A percentile compares a stretch with the other conserved stretches of the same genome.
phyloP scores from a whole-genome alignment of 2,797 vertebrate genomes.

The Heteromormyrus szaboi region DNA sequence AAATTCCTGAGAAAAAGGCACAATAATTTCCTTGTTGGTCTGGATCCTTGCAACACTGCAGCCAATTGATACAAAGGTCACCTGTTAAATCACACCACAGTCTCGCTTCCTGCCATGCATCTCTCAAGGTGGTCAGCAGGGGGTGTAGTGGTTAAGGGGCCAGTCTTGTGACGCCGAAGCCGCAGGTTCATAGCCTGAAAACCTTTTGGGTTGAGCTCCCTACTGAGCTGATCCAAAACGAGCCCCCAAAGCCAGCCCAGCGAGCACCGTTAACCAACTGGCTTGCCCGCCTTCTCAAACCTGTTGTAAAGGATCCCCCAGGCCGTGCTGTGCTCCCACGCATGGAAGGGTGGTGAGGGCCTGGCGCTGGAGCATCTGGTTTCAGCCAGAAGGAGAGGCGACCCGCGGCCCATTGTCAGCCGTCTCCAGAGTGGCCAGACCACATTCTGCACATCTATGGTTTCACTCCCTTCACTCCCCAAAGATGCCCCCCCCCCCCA shows the following conservation, averaged over 20 bases:
- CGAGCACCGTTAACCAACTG: slow-evolving; percentile 25
- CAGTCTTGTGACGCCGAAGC: background rate
- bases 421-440: background rate
- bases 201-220: background rate
- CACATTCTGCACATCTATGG: background rate
- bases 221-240: too few species aligned
- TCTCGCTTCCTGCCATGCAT: background rate
- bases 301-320: slow-evolving; percentile 42
- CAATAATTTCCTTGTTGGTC: background rate
- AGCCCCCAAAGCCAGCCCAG: slow-evolving; percentile 41
- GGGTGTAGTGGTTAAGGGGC: background rate
- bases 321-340: slow-evolving; percentile 7
- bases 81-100: background rate
- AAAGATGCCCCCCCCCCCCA: background rate
- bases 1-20: background rate
- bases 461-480: background rate
- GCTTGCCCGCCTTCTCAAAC: slow-evolving; percentile 40
- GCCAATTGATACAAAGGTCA: background rate
- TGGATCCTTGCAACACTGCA: background rate
- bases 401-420: background rate
- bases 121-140: background rate
- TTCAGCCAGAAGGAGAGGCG: background rate
- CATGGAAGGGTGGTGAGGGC: background rate
- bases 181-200: background rate
- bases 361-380: background rate